A percentile compares a stretch with the other conserved stretches of the same genome.
Evolutionary conservation across 2,888 invertebrate genomes (phyloP).

Genomic region (Calameuta pallipes): DNA sequence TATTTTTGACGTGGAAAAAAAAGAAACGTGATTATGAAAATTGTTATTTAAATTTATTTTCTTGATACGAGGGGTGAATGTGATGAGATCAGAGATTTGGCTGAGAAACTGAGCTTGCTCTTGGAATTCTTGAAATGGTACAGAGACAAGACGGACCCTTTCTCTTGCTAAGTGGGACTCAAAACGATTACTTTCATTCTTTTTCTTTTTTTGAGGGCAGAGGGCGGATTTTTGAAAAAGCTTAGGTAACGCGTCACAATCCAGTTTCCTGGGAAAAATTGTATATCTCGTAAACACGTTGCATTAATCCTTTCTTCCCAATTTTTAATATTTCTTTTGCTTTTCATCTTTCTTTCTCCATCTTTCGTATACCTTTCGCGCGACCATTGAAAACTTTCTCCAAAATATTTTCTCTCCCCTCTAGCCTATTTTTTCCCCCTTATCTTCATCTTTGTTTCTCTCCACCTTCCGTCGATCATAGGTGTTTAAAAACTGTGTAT

Average conservation of each 20-base stretch:
- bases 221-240: neutral
- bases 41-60: neutral
- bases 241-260: neutral
- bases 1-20: neutral
- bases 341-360: neutral
- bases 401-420: constrained; percentile 1
- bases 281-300: neutral
- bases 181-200: constrained; percentile 25
- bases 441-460: constrained; percentile 11
- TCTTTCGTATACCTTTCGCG: neutral
- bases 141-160: neutral
- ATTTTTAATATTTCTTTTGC: neutral
- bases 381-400: neutral
- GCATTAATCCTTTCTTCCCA: neutral
- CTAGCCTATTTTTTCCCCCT: constrained; percentile 14
- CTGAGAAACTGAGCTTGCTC: neutral
- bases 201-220: neutral
- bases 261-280: neutral
- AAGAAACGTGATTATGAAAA: neutral
- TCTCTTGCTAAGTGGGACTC: neutral
- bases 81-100: neutral
- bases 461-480: constrained; percentile 43
- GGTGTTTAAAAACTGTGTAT: constrained; percentile 51
- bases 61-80: neutral
- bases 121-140: neutral